Conservation (phyloP, 1,140 invertebrate species). For the Drosophila arawakana region DNA sequence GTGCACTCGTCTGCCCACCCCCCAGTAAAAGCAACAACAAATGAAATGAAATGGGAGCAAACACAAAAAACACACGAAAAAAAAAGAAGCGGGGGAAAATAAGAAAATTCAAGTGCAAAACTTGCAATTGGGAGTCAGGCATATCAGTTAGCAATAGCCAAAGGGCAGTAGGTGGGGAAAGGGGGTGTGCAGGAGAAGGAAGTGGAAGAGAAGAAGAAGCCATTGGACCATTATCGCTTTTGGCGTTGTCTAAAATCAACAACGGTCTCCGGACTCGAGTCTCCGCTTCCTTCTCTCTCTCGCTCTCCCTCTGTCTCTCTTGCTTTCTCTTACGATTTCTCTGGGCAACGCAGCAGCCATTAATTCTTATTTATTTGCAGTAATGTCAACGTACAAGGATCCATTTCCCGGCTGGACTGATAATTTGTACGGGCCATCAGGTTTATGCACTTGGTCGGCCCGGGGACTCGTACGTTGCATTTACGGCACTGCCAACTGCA, state of each 20-base stretch:
- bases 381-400: conserved; percentile 90
- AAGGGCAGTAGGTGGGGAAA: background rate
- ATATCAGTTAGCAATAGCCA: conserved; percentile 71
- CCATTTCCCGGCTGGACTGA: conserved; percentile 91
- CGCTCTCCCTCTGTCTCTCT: background rate
- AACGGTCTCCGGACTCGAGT: conserved; percentile 42
- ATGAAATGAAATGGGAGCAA: conserved; percentile 2
- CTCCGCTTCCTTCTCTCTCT: background rate
- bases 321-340: conserved; percentile 23
- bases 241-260: conserved; percentile 74
- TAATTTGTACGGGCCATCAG: conserved; percentile 91
- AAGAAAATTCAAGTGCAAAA: conserved; percentile 70
- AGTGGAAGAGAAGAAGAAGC: background rate
- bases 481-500: conserved; percentile 86
- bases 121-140: conserved; percentile 70
- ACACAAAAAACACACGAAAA: conserved; percentile 2
- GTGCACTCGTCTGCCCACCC: conserved; percentile 32
- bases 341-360: conserved; percentile 70
- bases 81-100: conserved; percentile 8
- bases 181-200: background rate
- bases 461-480: conserved; percentile 89
- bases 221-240: conserved; percentile 66
- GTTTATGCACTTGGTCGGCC: conserved; percentile 85
- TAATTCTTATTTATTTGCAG: conserved; percentile 85
- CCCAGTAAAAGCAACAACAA: conserved; percentile 30